A percentile compares a stretch with the other conserved stretches of the same genome.
phyloP scores from a whole-genome alignment of 2,888 invertebrate species.

The Dysmachus trigonus region DNA sequence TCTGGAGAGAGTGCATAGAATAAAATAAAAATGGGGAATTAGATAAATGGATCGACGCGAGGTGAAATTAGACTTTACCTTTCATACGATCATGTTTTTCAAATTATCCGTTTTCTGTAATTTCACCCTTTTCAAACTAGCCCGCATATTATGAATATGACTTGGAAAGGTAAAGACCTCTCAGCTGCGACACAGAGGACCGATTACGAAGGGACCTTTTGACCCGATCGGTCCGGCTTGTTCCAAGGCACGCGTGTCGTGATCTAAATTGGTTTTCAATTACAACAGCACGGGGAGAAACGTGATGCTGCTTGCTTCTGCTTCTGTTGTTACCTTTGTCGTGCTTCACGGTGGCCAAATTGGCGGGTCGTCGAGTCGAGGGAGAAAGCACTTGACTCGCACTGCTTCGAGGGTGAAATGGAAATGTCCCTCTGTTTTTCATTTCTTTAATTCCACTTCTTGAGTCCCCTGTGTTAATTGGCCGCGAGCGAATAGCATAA shows the following conservation, averaged over 20 bases:
- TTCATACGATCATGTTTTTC: not conserved
- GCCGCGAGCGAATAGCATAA: not conserved
- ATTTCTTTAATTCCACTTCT: not conserved
- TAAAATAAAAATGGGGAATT: not conserved
- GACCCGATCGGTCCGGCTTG: not conserved
- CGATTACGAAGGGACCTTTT: not conserved
- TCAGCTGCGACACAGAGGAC: not conserved
- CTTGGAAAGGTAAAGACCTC: not conserved
- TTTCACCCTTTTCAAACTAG: not conserved
- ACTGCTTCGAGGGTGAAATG: not conserved
- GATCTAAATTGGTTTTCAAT: not conserved
- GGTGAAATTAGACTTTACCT: not conserved
- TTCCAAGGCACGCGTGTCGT: not conserved
- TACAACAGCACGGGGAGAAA: not conserved
- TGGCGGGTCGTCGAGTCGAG: not conserved
- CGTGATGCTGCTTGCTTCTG: not conserved
- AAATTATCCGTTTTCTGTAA: not conserved
- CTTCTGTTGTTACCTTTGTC: not conserved
- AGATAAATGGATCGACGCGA: not conserved
- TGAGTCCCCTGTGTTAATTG: not conserved
- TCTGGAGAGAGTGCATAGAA: not conserved
- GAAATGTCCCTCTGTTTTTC: not conserved
- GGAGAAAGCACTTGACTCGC: constrained; percentile 7
- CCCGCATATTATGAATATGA: not conserved
- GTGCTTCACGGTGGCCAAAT: not conserved